phyloP scores from a whole-genome alignment of 2,113 vertebrate genomes.

The Barbus barbus region DNA sequence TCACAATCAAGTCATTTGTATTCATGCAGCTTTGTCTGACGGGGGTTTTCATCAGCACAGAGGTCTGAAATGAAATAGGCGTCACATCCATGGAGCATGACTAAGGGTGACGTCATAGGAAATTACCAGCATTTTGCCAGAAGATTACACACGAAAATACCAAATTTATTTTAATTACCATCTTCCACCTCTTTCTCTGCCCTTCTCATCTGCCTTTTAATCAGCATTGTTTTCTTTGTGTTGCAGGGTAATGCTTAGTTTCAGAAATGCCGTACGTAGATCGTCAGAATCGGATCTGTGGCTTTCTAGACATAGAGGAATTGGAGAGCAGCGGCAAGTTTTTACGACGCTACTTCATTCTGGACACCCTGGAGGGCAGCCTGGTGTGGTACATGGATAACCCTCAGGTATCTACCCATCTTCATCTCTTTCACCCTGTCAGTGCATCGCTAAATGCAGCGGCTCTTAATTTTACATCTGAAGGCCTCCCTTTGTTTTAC shows the following conservation, averaged over 20 bases:
- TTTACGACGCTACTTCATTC: constrained; percentile 94
- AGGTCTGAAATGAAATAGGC: background rate
- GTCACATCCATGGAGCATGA: background rate
- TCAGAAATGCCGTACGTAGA: constrained; percentile 98
- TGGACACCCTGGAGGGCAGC: constrained; percentile 86
- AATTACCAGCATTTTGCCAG: background rate
- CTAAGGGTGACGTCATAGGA: background rate
- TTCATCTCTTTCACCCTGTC: background rate
- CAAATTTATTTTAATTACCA: background rate
- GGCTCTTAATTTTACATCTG: too few species aligned
- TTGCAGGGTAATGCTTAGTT: constrained; percentile 79
- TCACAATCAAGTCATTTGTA: constrained; percentile 21
- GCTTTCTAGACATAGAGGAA: constrained; percentile 98
- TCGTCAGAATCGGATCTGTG: constrained; percentile 96
- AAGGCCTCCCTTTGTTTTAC: too few species aligned
- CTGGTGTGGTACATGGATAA: constrained; percentile 99
- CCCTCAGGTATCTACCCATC: constrained; percentile 84
- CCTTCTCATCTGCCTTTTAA: background rate
- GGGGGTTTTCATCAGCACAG: background rate
- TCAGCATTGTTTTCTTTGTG: background rate
- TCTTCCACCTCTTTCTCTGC: background rate
- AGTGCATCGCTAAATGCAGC: background rate
- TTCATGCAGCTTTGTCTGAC: background rate
- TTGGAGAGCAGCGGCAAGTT: constrained; percentile 90
- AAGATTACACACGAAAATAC: background rate